Percentiles rank a stretch among this genome's conserved stretches.
These are phyloP conservation scores for Pempheris klunzingeri DNA, from an alignment of 2,797 vertebrate genomes.

Conservation along the genomic window DNA sequence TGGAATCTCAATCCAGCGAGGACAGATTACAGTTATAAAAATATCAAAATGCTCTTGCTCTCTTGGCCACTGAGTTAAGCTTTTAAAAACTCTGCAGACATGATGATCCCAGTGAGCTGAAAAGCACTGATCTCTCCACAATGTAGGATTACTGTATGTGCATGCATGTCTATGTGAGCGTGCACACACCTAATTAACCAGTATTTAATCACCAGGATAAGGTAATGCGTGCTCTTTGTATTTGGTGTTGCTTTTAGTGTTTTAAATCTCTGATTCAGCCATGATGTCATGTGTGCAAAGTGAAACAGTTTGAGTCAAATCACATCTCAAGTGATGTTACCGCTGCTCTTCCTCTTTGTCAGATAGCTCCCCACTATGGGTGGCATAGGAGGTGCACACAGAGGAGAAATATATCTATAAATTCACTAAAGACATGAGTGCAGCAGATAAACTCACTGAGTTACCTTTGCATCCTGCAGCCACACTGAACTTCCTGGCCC, in stretches of 20 bases:
- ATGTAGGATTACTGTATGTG: constrained; percentile 47
- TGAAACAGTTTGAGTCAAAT: neutral
- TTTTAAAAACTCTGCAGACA: constrained; percentile 73
- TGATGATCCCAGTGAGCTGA: constrained; percentile 63
- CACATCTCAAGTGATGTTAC: neutral
- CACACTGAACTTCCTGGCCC: constrained; percentile 52
- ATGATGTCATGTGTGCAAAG: neutral
- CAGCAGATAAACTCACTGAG: neutral
- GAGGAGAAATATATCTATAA: constrained; percentile 1
- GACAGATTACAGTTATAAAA: constrained; percentile 74
- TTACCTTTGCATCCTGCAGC: constrained; percentile 63
- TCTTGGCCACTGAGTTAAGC: constrained; percentile 63
- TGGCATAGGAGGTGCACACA: constrained; percentile 26
- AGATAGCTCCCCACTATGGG: constrained; percentile 19
- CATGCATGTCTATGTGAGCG: constrained; percentile 16
- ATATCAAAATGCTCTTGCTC: constrained; percentile 66
- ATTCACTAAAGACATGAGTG: neutral
- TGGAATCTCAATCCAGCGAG: constrained; percentile 46
- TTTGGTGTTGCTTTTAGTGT: constrained; percentile 6
- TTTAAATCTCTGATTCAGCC: constrained; percentile 6
- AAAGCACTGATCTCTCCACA: constrained; percentile 60
- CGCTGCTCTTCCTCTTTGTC: neutral
- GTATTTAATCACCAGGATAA: constrained; percentile 18
- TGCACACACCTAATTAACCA: constrained; percentile 23
- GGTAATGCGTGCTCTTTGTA: constrained; percentile 17